Conservation (phyloP, 2,888 invertebrate genomes). For the Phrixothrix hirtus region DNA sequence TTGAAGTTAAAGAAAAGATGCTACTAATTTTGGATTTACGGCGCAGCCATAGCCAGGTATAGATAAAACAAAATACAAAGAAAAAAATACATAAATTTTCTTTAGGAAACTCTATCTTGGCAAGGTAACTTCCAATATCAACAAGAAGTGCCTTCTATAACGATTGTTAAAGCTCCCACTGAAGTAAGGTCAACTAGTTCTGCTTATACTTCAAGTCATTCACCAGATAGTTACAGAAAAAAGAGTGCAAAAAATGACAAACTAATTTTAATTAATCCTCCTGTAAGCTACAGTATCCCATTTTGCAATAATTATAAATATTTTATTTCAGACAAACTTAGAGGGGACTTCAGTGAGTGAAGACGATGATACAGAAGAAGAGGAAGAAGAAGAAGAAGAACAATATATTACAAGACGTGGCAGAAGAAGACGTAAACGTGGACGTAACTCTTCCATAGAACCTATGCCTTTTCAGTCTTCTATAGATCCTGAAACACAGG, state of each 20-base stretch:
- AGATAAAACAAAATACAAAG: slow-evolving; percentile 1
- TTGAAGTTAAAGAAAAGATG: slow-evolving; percentile 62
- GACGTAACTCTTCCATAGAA: slow-evolving; percentile 48
- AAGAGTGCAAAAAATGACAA: slow-evolving; percentile 1
- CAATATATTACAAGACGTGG: slow-evolving; percentile 65
- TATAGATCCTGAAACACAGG: slow-evolving; percentile 73
- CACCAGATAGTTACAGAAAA: slow-evolving; percentile 14
- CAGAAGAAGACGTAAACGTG: slow-evolving; percentile 57
- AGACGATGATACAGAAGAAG: slow-evolving; percentile 47
- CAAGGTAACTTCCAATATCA: slow-evolving; percentile 53
- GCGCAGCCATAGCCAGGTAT: slow-evolving; percentile 68
- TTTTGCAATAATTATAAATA: too few species aligned
- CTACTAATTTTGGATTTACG: slow-evolving; percentile 74
- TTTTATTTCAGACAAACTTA: slow-evolving; percentile 37
- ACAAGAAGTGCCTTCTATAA: slow-evolving; percentile 52
- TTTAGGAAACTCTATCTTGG: slow-evolving; percentile 60
- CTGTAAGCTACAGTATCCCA: not conserved
- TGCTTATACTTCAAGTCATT: too few species aligned
- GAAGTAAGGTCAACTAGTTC: slow-evolving; percentile 26
- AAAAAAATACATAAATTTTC: too few species aligned
- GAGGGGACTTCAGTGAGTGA: slow-evolving; percentile 57
- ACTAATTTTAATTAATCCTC: too few species aligned
- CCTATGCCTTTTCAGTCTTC: slow-evolving; percentile 50
- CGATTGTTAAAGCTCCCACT: slow-evolving; percentile 46
- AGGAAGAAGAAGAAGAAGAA: slow-evolving; percentile 61